Percentiles rank a stretch among this genome's conserved stretches.
phyloP scores from a whole-genome alignment of 2,797 vertebrate species.

The Silurus aristotelis region DNA sequence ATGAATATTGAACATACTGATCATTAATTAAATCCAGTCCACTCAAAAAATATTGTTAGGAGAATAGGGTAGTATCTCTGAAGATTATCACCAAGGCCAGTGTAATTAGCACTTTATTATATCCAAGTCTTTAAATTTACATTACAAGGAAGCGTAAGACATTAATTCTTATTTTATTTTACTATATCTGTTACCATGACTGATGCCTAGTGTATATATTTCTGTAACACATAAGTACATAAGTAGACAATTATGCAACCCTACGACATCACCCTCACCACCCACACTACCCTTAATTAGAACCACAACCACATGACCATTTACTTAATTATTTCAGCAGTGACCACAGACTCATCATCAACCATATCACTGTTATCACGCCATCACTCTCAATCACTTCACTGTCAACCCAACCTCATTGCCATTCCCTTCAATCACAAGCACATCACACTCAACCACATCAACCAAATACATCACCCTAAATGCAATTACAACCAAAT shows the following conservation, averaged over 20 bases:
- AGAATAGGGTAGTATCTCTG: not conserved
- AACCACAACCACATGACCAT: not conserved
- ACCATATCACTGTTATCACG: too few relatives aligned
- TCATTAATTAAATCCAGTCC: not conserved
- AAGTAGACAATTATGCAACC: not conserved
- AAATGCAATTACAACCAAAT: not conserved
- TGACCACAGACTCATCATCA: not conserved
- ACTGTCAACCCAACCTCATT: not conserved
- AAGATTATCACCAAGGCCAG: not conserved
- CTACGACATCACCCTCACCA: not conserved
- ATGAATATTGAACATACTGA: not conserved
- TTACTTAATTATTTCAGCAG: not conserved
- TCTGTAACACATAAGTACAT: not conserved
- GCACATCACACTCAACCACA: not conserved
- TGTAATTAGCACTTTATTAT: not conserved
- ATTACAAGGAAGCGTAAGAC: not conserved
- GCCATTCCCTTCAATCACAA: not conserved
- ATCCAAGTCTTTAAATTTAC: not conserved
- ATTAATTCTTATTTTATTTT: not conserved
- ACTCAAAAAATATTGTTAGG: not conserved
- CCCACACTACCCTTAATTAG: not conserved
- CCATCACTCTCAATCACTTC: not conserved
- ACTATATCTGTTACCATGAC: not conserved
- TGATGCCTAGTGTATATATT: not conserved
- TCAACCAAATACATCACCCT: not conserved